Evolutionary conservation across 2,888 invertebrate genomes (phyloP), one percentile per base, ranked within the genome.

Genomic region (Morpho achilles): DNA sequence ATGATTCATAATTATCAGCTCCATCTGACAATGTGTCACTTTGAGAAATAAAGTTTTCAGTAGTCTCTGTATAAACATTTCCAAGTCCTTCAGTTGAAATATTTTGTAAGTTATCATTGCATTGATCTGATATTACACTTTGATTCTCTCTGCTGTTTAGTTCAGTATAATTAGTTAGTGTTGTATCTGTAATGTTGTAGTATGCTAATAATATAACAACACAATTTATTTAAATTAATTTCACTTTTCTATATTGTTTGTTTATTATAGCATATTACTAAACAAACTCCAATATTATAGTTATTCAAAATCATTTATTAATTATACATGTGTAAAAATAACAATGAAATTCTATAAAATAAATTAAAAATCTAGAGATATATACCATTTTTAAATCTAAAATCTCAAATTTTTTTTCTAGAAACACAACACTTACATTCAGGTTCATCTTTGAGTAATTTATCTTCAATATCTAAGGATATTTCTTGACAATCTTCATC

Each of bases 401-500:
- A 32, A 32, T 32, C 32, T 5, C 1, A 32, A 32, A 3, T 23
- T 32, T 32, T 3, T 32, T 32, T 32, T 32, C 32, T 2, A 32
- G 4, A 32, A 32, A 5, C 32, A 23, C 10, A 42, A 8, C 41
- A 67, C 71, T 66, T 72, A 89, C 90, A 90, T 77, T 89, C 88
- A 43, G 90, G 89, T 74, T 89, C 88, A 70, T 91, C 91, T 76
- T 87, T 91, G 2, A 91, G 70, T 32, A 91, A 69, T 60, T 86
- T 90, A 62, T 91, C 91, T 73, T 91, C 91, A 56, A 84, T 80
- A 72, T 91, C 91, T 57, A 90, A 67, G 2, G 91, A 89, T 67
- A 91, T 86, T 63, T 91, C 91, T 68, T 87, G 87, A 16, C 81
- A 80, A 68, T 89, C 90, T 40, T 90, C 91, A 71, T 91, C 91